A percentile compares a stretch with the other conserved stretches of the same genome.
Evolutionary conservation across 2,888 invertebrate genomes (phyloP).

Genomic region (Volucella inflata): DNA sequence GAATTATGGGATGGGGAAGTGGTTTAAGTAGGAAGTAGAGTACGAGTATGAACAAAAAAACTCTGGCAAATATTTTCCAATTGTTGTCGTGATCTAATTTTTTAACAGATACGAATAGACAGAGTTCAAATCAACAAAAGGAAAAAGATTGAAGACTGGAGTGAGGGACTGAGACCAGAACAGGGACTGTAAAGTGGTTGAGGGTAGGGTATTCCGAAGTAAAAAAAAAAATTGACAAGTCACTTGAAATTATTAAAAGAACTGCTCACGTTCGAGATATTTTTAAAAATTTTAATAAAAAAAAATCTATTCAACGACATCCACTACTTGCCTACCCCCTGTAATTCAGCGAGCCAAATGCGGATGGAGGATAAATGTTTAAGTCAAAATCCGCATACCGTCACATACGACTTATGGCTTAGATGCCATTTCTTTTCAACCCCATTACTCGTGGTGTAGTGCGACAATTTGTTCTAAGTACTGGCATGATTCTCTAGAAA

Average conservation of each 20-base stretch:
- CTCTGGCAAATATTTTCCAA: slow-evolving; percentile 67
- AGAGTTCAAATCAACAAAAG: slow-evolving; percentile 21
- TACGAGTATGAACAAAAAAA: slow-evolving; percentile 36
- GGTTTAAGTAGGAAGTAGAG: neutral
- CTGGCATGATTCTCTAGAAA: slow-evolving; percentile 1
- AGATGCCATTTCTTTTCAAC: neutral
- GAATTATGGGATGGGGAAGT: slow-evolving; percentile 51
- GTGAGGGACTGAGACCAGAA: neutral
- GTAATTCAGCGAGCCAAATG: no score
- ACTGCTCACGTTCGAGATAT: slow-evolving; percentile 66
- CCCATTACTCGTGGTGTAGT: neutral
- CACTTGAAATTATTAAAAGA: slow-evolving; percentile 37
- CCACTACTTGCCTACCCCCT: neutral
- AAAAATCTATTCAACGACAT: slow-evolving; percentile 18
- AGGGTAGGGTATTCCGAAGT: neutral
- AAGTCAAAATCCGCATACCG: slow-evolving; percentile 40
- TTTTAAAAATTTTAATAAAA: slow-evolving; percentile 59
- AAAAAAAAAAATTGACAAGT: slow-evolving; percentile 26
- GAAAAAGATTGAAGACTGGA: slow-evolving; percentile 10
- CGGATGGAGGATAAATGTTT: slow-evolving; percentile 14
- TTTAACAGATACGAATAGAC: slow-evolving; percentile 49
- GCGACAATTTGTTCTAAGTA: slow-evolving; percentile 11
- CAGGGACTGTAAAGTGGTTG: slow-evolving; percentile 34
- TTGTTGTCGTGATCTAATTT: slow-evolving; percentile 71
- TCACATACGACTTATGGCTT: slow-evolving; percentile 16